These are phyloP conservation scores for Goniozus legneri DNA, from an alignment of 1,140 invertebrate species.

Conservation along the genomic window DNA sequence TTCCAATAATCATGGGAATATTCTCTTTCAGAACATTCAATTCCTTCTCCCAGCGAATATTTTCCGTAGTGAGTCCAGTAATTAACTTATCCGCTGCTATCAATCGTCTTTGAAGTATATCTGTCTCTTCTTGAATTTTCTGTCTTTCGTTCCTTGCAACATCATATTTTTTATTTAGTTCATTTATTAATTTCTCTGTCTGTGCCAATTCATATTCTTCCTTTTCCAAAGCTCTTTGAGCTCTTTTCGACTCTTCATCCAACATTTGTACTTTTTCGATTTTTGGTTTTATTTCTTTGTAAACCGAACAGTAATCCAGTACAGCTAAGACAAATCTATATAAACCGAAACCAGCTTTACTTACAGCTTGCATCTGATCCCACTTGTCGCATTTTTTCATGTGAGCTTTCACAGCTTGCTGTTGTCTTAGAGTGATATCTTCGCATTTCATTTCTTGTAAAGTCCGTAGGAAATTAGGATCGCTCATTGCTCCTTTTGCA, in stretches of 20 bases:
- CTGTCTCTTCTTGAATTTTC: slow-evolving; percentile 78
- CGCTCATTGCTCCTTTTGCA: slow-evolving; percentile 86
- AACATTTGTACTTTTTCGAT: slow-evolving; percentile 75
- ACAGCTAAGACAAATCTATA: slow-evolving; percentile 84
- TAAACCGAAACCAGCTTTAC: slow-evolving; percentile 77
- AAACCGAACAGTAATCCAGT: slow-evolving; percentile 80
- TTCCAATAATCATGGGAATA: slow-evolving; percentile 71
- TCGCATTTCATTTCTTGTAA: slow-evolving; percentile 85
- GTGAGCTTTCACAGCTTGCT: slow-evolving; percentile 66
- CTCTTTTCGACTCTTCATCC: slow-evolving; percentile 62
- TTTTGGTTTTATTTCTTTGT: slow-evolving; percentile 83
- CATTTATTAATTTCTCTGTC: slow-evolving; percentile 66
- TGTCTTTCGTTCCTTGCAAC: slow-evolving; percentile 70
- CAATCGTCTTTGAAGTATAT: slow-evolving; percentile 75
- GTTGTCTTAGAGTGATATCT: slow-evolving; percentile 70
- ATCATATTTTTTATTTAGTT: slow-evolving; percentile 73
- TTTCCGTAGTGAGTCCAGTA: slow-evolving; percentile 76
- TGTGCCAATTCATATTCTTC: slow-evolving; percentile 72
- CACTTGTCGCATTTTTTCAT: slow-evolving; percentile 69
- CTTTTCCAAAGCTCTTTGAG: slow-evolving; percentile 68
- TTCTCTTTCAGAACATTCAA: slow-evolving; percentile 66
- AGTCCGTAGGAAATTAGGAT: slow-evolving; percentile 75
- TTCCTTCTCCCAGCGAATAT: slow-evolving; percentile 72
- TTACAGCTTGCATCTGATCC: slow-evolving; percentile 72
- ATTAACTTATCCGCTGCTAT: slow-evolving; percentile 83